These are phyloP conservation scores for Micropterix aruncella DNA, from an alignment of 2,888 invertebrate species.

Conservation along the genomic window DNA sequence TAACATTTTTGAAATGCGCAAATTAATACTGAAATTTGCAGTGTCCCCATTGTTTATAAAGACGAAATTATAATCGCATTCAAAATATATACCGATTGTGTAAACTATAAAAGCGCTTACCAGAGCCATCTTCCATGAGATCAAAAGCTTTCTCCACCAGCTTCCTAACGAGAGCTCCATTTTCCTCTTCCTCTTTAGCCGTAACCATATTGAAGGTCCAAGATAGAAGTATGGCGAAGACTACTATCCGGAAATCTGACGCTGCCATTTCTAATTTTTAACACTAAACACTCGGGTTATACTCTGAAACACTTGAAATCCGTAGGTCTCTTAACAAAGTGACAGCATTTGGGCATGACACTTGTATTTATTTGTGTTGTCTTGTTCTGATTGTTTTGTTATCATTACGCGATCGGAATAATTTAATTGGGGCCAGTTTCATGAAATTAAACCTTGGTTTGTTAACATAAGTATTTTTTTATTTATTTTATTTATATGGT, in stretches of 20 bases:
- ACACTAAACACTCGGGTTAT: not conserved
- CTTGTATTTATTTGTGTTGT: not conserved
- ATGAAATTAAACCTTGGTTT: too few species aligned
- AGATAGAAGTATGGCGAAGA: not conserved
- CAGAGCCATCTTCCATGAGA: not conserved
- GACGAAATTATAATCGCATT: too few species aligned
- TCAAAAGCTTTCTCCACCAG: not conserved
- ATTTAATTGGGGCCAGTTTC: not conserved
- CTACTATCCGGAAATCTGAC: not conserved
- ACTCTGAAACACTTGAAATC: too few species aligned
- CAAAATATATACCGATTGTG: too few species aligned
- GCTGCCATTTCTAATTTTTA: not conserved
- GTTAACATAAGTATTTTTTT: too few species aligned
- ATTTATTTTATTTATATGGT: too few species aligned
- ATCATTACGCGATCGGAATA: not conserved
- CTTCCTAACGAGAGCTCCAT: not conserved
- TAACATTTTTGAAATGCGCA: too few species aligned
- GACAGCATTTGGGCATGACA: not conserved
- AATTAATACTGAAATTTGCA: too few species aligned
- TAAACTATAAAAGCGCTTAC: too few species aligned
- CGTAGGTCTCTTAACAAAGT: too few species aligned
- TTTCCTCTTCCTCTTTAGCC: not conserved
- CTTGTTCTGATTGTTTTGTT: not conserved
- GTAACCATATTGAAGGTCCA: not conserved
- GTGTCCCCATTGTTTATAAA: too few species aligned